Base-by-base conservation (phyloP, 2,113 vertebrate genomes). In the Axis porcinus region DNA sequence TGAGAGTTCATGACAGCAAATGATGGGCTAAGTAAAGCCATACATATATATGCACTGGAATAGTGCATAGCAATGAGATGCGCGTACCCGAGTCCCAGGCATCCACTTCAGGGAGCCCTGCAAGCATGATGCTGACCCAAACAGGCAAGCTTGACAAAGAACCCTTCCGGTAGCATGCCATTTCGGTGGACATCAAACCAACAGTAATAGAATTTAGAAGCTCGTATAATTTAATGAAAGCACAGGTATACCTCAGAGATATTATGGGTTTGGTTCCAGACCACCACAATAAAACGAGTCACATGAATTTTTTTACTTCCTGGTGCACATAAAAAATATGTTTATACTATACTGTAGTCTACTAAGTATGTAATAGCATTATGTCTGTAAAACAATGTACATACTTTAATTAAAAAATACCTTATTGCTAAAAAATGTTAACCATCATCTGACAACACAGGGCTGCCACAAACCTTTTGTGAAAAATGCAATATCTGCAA, bases 1-100 rank as follows among this genome's bases (percentile, higher is more conserved):
- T n/a, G 23, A 40, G 30, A 14, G n/a, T 19, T 70, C 28, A 3
- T 13, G 10, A 33, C 15, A 47, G 33, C 55, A 58, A 23, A 62
- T 2, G 3, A n/a, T 25, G 8, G 14, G 62, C 1, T 47, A n/a
- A 16, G 13, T 16, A 28, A 28, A 28, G 10, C 40, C 57, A 0
- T 4, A 13, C 57, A 52, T 13, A 10, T 58, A 25, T 47, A 52
- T 9, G 6, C 83, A 13, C 83, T 43, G 25, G 58, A 45, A 30
- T 23, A 33, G 58, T 2, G 19, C 4, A 7, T 0, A 28, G 30
- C 78, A 36, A n/a, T 30, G 55, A 12, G 23, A 28, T 10, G 23
- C 23, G 0, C 0, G 11, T 33, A 43, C 7, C n/a, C 1, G 5
- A 78, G 78, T 8, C 3, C 52, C 52, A 30, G 7, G 9, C 11